Conservation (phyloP, 2,113 vertebrate genomes). For the Macaca nemestrina region DNA sequence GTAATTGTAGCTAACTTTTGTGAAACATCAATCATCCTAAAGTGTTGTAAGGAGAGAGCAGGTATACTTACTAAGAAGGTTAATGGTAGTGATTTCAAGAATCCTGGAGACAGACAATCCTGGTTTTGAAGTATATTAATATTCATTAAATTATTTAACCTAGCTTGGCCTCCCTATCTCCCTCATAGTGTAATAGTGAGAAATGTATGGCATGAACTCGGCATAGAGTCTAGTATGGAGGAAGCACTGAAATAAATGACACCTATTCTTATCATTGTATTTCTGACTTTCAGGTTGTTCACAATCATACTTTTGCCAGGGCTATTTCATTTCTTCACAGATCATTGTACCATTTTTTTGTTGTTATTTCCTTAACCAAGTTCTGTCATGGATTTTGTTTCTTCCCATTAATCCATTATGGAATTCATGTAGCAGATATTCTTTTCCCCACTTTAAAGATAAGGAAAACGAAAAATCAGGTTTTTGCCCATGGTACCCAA, state of each 20-base stretch:
- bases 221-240: not conserved
- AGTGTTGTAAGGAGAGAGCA: not conserved
- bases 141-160: slow-evolving; percentile 22
- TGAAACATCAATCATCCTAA: not conserved
- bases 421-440: not conserved
- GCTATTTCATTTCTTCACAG: not conserved
- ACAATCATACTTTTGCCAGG: not conserved
- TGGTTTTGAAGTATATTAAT: not conserved
- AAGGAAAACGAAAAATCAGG: not conserved
- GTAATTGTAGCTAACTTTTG: not conserved
- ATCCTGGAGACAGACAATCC: not conserved
- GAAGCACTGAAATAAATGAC: not conserved
- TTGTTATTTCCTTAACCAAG: not conserved
- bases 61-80: not conserved
- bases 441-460: slow-evolving; percentile 1
- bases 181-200: not conserved
- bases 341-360: not conserved
- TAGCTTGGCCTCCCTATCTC: not conserved
- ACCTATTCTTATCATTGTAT: not conserved
- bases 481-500: not conserved
- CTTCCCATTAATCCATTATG: not conserved
- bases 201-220: not conserved
- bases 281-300: not conserved
- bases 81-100: not conserved
- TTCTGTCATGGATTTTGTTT: not conserved